Evolutionary conservation across 2,888 invertebrate species (phyloP).

Genomic region (Tuberolachnus salignus): DNA sequence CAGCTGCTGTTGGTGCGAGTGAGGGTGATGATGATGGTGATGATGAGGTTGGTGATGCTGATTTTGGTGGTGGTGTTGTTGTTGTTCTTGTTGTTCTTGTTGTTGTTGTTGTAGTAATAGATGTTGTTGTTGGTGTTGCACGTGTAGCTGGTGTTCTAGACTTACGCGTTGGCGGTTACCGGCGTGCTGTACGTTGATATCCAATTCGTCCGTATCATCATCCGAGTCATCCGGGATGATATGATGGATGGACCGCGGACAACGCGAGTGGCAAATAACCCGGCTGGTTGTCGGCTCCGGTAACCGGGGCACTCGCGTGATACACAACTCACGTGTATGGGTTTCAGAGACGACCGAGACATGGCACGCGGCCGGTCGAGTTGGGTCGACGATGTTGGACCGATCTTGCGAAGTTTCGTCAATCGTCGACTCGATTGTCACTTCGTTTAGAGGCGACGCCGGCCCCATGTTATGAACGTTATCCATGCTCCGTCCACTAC

Average conservation of each 20-base stretch:
- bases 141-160: neutral
- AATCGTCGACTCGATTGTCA: constrained; percentile 64
- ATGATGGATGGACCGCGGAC: constrained; percentile 34
- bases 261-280: constrained; percentile 47
- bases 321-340: constrained; percentile 61
- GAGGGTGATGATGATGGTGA: constrained; percentile 8
- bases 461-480: constrained; percentile 60
- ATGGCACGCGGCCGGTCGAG: constrained; percentile 43
- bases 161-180: neutral
- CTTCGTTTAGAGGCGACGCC: constrained; percentile 60
- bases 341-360: constrained; percentile 61
- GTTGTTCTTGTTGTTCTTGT: neutral
- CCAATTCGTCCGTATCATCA: constrained; percentile 32
- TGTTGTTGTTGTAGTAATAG: neutral
- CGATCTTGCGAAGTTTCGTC: constrained; percentile 63
- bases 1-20: neutral
- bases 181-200: constrained; percentile 31
- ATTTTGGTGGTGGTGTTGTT: constrained; percentile 20
- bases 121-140: neutral
- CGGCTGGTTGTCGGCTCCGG: constrained; percentile 64
- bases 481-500: constrained; percentile 57
- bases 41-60: constrained; percentile 6
- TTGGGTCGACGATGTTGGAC: constrained; percentile 41
- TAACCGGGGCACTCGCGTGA: constrained; percentile 67
- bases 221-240: constrained; percentile 11